Base-by-base conservation (phyloP, 2,888 invertebrate genomes). In the Meandrusa payeni region DNA sequence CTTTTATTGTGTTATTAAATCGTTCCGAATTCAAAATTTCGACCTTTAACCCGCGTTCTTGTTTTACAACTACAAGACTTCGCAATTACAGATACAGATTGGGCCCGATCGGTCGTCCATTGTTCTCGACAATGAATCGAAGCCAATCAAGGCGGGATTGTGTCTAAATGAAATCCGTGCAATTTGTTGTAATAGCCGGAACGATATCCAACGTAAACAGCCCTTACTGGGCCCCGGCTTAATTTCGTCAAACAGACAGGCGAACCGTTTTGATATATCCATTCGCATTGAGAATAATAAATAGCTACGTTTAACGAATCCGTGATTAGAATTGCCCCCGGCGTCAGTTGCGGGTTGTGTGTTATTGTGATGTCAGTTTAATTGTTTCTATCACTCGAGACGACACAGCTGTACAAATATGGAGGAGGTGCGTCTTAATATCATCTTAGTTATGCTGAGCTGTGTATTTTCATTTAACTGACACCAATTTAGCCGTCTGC, bases 221-320 rank as follows among this genome's bases (percentile, higher is more conserved):
- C 22, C 7, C 20, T 5, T 19, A 32, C 26, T 13, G 17, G 28
- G 17, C 32, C 47, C 46, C 28, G n/a, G 69, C 64, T 67, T 76
- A 76, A 76, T 74, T 76, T 73, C 64, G 68, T 69, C 67, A 72
- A 69, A 69, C 67, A 64, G 66, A 62, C 67, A 58, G 59, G 46
- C 64, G 59, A 65, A 59, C 62, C 61, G 63, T 68, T 75, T 73
- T 76, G 74, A 76, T 69, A 69, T 71, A 67, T 67, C 68, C 58
- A 52, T 51, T 52, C 67, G 63, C 52, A 61, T 50, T 41, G 53
- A 46, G 71, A 73, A 75, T 73, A 69, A 63, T 57, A 65, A 73
- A 64, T 63, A 57, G 64, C 57, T 54, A 52, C 59, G 61, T 61
- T 55, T 47, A 38, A 41, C 45, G 76, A 76, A 76, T 76, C 60